phyloP scores from a whole-genome alignment of 2,113 vertebrate genomes.

The Pantherophis guttatus region DNA sequence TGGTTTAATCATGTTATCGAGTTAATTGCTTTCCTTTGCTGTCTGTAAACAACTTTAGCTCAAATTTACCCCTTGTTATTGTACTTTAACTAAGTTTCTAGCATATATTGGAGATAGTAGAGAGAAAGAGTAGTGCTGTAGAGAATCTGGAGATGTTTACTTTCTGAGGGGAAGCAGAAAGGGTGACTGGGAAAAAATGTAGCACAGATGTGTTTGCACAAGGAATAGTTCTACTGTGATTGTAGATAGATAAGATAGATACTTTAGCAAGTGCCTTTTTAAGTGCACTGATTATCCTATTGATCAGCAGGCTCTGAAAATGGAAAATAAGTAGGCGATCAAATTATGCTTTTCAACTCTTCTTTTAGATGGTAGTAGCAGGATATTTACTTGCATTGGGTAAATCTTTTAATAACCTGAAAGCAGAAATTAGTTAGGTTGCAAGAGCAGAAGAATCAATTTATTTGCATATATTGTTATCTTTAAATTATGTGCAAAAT shows the following conservation, averaged over 20 bases:
- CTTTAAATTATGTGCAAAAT: not conserved
- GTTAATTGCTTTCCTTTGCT: not conserved
- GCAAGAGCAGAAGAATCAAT: not conserved
- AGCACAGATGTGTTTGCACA: not conserved
- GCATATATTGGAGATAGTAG: not conserved
- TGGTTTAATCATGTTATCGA: not conserved
- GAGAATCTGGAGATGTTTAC: not conserved
- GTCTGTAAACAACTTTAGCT: constrained; percentile 2
- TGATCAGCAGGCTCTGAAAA: not conserved
- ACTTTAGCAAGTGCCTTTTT: not conserved
- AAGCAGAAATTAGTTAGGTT: not conserved
- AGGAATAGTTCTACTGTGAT: not conserved
- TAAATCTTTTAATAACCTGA: not conserved
- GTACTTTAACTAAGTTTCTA: constrained; percentile 3
- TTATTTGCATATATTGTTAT: not conserved
- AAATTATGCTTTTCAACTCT: not conserved
- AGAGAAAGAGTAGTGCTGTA: not conserved
- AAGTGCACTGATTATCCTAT: not conserved
- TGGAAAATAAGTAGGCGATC: not conserved
- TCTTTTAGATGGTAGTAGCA: not conserved
- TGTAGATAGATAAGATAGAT: not conserved
- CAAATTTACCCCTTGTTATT: not conserved
- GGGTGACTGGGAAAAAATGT: not conserved
- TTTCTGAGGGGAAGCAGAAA: constrained; percentile 1
- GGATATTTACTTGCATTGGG: not conserved